A percentile compares a stretch with the other conserved stretches of the same genome.
These are phyloP conservation scores for Pangasius larnaudii DNA, from an alignment of 2,797 vertebrate genomes.

Conservation along the genomic window DNA sequence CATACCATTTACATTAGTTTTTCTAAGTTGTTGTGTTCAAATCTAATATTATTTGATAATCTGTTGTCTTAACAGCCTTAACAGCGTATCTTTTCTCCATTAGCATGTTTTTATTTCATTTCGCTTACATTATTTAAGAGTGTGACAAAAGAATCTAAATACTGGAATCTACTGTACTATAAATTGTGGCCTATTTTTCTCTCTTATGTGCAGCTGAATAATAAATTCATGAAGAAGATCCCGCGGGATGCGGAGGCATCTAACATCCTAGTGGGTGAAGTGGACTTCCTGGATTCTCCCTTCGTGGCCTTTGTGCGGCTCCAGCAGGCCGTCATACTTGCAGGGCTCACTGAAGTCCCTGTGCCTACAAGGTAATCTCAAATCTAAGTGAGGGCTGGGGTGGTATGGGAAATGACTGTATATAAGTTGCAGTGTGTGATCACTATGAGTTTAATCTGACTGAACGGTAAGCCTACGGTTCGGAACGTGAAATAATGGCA, in stretches of 20 bases:
- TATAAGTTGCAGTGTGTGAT: not conserved
- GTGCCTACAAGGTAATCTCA: slow-evolving; percentile 88
- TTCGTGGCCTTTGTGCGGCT: slow-evolving; percentile 97
- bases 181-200: not conserved
- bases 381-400: not conserved
- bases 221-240: slow-evolving; percentile 99
- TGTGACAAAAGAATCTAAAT: not conserved
- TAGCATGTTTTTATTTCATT: not conserved
- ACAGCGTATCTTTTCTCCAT: not conserved
- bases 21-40: not conserved
- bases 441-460: not conserved
- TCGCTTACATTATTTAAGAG: not conserved
- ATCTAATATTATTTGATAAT: not conserved
- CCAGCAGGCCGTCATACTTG: slow-evolving; percentile 94
- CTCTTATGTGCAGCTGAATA: slow-evolving; percentile 83
- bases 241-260: slow-evolving; percentile 96
- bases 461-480: not conserved
- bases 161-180: not conserved
- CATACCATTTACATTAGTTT: not conserved
- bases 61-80: not conserved
- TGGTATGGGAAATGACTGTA: not conserved
- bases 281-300: slow-evolving; percentile 91
- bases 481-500: not conserved
- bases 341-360: slow-evolving; percentile 93
- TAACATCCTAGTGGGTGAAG: slow-evolving; percentile 95